Evolutionary conservation across 2,888 invertebrate species (phyloP), one percentile per base, ranked within the genome.

Genomic region (Nipponacmea schrenckii): DNA sequence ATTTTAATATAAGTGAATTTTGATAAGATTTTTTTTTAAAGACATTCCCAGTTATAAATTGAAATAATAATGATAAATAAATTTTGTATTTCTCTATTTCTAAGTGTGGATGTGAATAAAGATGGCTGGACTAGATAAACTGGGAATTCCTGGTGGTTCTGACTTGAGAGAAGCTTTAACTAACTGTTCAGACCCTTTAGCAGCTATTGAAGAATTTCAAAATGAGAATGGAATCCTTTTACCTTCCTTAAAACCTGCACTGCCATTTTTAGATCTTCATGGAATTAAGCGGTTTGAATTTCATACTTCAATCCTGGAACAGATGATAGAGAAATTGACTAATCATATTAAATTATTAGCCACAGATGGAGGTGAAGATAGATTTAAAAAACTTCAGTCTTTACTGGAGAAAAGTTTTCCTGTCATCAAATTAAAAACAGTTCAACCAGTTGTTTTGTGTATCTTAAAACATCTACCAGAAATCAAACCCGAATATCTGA

Each of bases 181-280:
- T 17, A 97, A 96, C 84, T 97, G 97, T 87, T 96, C 96, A 0
- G 97, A 98, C 90, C 98, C 98, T 15, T 89, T 98, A 56, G 96
- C 96, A 90, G 97, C 98, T n/a, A 98, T 98, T 77, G 97, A 97
- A 91, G 97, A 97, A 89, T 98, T 98, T 91, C 97, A 98, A 93
- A 91, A 95, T 31, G 88, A 89, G 69, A 90, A 90, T 83, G 89
- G 89, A 8, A 87, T 89, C 64, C 77, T 86, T 71, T 90, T 98
- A 65, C 97, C 97, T 0, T 97, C 98, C 0, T 89, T 98, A 67
- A 91, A 96, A 67, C 97, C 98, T 20, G 98, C 98, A 94, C 89
- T 98, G 74, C 98, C 98, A 0, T 90, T 99, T 20, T 91, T 99
- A 14, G 98, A 99, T 89, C 91, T 98, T 27, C 98, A 98, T 86